phyloP scores from a whole-genome alignment of 2,113 vertebrate species.

The Daubentonia madagascariensis region DNA sequence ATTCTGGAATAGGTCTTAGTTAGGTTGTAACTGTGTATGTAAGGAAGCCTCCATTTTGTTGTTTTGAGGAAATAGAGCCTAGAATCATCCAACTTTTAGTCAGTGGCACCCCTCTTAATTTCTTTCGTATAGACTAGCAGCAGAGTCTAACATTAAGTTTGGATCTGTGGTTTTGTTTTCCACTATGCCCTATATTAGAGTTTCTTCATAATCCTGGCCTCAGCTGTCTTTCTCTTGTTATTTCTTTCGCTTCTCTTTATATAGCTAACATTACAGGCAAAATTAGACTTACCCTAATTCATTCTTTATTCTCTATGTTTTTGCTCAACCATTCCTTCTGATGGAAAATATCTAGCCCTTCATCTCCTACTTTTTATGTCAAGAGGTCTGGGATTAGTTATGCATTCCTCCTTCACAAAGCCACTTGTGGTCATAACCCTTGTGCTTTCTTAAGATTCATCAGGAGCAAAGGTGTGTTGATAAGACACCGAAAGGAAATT shows the following conservation, averaged over 20 bases:
- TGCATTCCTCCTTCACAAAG: background rate
- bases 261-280: background rate
- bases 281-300: background rate
- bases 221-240: background rate
- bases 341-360: background rate
- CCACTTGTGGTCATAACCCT: background rate
- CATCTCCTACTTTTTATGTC: background rate
- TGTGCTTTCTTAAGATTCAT: background rate
- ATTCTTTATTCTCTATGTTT: background rate
- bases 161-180: background rate
- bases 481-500: background rate
- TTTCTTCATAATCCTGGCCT: background rate
- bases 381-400: background rate
- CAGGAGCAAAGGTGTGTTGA: background rate
- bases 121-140: background rate
- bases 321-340: background rate
- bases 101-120: background rate
- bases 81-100: background rate
- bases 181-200: background rate
- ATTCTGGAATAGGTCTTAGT: background rate
- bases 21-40: too few relatives aligned
- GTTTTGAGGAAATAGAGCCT: background rate
- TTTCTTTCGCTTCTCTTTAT: background rate
- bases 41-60: background rate
- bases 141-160: background rate